These are phyloP conservation scores for Amphiprion clarkii DNA, from an alignment of 2,797 vertebrate species.

Conservation along the genomic window DNA sequence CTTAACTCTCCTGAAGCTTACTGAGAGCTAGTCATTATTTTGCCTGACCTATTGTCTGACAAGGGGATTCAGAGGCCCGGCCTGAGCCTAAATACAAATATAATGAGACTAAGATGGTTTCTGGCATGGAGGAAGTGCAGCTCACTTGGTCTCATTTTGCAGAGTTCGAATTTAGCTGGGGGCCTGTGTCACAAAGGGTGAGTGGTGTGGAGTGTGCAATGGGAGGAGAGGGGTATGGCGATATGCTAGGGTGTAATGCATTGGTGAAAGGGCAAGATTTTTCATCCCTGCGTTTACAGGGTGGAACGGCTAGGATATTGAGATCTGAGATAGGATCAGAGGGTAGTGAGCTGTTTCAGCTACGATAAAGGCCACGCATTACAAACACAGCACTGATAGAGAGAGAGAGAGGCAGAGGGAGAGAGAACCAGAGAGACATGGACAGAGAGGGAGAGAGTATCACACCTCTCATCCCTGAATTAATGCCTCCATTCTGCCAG, in stretches of 20 bases:
- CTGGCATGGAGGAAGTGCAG: conserved; percentile 73
- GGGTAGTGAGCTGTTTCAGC: conserved; percentile 85
- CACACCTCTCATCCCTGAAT: conserved; percentile 85
- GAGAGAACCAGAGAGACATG: conserved; percentile 38
- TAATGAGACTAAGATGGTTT: conserved; percentile 81
- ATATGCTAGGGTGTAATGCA: conserved; percentile 82
- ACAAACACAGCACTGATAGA: conserved; percentile 77
- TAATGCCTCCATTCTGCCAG: conserved; percentile 84
- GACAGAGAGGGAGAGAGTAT: conserved; percentile 66
- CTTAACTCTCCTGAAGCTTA: conserved; percentile 79
- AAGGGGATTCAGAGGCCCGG: conserved; percentile 61
- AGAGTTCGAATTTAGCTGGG: conserved; percentile 78
- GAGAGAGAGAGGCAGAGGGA: conserved; percentile 47
- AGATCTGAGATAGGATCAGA: conserved; percentile 87
- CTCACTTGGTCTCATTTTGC: conserved; percentile 78
- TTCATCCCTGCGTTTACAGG: conserved; percentile 86
- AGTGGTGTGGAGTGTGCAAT: conserved; percentile 75
- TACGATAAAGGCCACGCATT: conserved; percentile 84
- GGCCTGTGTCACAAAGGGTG: conserved; percentile 81
- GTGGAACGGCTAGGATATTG: conserved; percentile 86
- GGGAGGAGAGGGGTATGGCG: conserved; percentile 73
- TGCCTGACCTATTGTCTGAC: conserved; percentile 77
- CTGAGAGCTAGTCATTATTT: conserved; percentile 82
- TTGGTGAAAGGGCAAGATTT: conserved; percentile 84
- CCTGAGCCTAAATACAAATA: conserved; percentile 79